Conservation (phyloP, 2,888 invertebrate species). For the Biston betularia region DNA sequence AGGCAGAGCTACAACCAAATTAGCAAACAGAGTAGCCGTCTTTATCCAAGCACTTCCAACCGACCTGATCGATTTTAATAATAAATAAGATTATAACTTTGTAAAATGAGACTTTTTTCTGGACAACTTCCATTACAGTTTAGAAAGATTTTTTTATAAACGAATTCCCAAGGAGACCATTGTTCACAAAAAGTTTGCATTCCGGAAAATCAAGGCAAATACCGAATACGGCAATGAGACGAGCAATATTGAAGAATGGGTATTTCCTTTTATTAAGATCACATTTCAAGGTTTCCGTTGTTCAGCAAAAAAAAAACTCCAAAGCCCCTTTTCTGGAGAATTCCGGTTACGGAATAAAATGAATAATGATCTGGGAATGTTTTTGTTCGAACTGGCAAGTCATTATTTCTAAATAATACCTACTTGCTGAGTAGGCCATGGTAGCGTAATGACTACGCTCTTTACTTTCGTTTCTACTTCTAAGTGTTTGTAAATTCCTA, state of each 20-base stretch:
- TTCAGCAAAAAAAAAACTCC: conserved; percentile 33
- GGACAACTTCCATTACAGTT: neutral
- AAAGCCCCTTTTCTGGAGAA: conserved; percentile 29
- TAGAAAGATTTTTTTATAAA: neutral
- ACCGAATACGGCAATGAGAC: conserved; percentile 30
- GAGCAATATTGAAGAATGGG: conserved; percentile 34
- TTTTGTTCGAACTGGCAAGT: conserved; percentile 57
- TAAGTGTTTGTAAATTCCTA: conserved; percentile 16
- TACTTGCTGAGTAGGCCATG: conserved; percentile 40
- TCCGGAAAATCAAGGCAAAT: conserved; percentile 33
- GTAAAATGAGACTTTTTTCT: neutral
- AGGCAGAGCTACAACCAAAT: too few species aligned
- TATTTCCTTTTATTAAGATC: conserved; percentile 34
- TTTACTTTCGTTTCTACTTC: conserved; percentile 33
- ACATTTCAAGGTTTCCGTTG: conserved; percentile 37
- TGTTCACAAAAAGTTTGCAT: conserved; percentile 26
- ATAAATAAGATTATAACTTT: neutral
- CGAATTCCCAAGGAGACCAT: conserved; percentile 9
- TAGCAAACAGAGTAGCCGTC: too few species aligned
- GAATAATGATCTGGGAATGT: conserved; percentile 52
- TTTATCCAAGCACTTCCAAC: too few species aligned
- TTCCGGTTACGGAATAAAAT: conserved; percentile 47
- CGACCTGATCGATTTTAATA: too few species aligned
- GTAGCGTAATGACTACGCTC: conserved; percentile 45
- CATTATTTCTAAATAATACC: conserved; percentile 59